phyloP scores from a whole-genome alignment of 2,113 vertebrate genomes.

The Dipodomys merriami region DNA sequence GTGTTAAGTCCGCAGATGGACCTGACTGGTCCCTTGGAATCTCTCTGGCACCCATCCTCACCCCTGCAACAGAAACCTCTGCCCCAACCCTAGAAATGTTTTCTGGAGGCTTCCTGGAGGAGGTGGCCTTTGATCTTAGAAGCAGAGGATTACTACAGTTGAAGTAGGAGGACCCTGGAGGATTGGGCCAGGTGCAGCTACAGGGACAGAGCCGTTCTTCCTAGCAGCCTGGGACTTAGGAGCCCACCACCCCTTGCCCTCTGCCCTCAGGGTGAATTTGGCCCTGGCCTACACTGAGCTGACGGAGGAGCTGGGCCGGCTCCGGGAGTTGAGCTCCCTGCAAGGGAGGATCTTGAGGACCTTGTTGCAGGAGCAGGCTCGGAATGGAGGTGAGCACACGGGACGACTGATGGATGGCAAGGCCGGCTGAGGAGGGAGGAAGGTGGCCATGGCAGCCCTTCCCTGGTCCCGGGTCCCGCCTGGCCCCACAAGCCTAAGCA shows the following conservation, averaged over 20 bases:
- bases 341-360: slow-evolving; percentile 95
- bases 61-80: neutral
- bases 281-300: slow-evolving; percentile 98
- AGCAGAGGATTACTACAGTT: neutral
- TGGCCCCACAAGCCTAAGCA: neutral
- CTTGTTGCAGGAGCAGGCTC: slow-evolving; percentile 92
- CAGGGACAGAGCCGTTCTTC: neutral
- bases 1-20: neutral
- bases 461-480: neutral
- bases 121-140: neutral
- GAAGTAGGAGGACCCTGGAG: too few species aligned
- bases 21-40: neutral
- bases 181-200: neutral
- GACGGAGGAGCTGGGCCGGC: slow-evolving; percentile 94
- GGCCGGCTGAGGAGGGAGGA: neutral
- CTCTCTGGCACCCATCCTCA: neutral
- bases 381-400: slow-evolving; percentile 75
- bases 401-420: neutral
- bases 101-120: slow-evolving; percentile 18
- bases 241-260: neutral
- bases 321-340: slow-evolving; percentile 92
- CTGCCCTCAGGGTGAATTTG: slow-evolving; percentile 91
- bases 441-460: neutral
- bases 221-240: neutral
- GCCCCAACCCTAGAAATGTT: neutral